phyloP scores from a whole-genome alignment of 1,140 invertebrate species.

The Amyelois transitella region DNA sequence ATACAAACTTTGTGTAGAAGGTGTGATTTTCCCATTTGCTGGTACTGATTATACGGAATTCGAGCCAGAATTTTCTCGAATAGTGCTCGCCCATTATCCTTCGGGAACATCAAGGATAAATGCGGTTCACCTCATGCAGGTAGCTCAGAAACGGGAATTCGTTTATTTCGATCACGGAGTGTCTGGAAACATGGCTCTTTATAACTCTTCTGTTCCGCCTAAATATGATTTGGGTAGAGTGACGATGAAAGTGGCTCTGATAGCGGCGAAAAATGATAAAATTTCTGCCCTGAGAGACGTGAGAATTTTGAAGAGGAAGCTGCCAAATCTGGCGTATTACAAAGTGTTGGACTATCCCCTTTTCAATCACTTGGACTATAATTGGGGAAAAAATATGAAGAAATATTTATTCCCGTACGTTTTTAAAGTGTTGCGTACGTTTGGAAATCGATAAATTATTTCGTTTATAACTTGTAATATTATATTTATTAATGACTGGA shows the following conservation, averaged over 20 bases:
- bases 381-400: constrained; percentile 15
- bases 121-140: constrained; percentile 77
- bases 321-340: constrained; percentile 56
- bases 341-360: constrained; percentile 5
- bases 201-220: constrained; percentile 67
- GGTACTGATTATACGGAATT: constrained; percentile 15
- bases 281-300: constrained; percentile 74
- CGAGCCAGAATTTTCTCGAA: constrained; percentile 13
- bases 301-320: constrained; percentile 41
- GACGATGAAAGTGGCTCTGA: constrained; percentile 72
- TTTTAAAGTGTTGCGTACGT: background rate
- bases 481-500: too few relatives aligned
- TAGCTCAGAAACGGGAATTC: constrained; percentile 53
- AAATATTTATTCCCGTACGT: constrained; percentile 10
- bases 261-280: constrained; percentile 76
- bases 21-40: constrained; percentile 5
- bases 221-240: constrained; percentile 73
- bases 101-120: constrained; percentile 76
- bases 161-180: constrained; percentile 67
- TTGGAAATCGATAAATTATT: background rate
- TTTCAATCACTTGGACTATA: constrained; percentile 28
- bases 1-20: constrained; percentile 18
- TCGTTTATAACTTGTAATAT: background rate
- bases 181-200: constrained; percentile 61
- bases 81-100: constrained; percentile 20